Base-by-base conservation (phyloP, 1,140 invertebrate genomes). In the Hetaerina americana region DNA sequence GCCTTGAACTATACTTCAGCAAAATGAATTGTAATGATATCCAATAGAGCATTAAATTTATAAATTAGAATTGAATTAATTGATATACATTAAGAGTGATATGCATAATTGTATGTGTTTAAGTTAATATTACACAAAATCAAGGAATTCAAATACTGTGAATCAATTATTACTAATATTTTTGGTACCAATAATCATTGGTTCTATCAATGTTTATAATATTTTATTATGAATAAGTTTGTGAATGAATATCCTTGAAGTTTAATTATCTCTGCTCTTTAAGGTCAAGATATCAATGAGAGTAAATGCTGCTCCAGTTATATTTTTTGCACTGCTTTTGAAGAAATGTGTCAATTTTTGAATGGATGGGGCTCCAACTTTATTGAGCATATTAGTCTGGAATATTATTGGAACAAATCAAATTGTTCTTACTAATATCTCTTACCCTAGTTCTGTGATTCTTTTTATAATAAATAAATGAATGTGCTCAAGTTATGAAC, bases 401-500 rank as follows among this genome's bases (percentile, higher is more conserved):
- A n/a, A 57, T 5, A 57, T 18, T 57, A 57, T 57, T 57, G 40
- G 40, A 57, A 57, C 3, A n/a, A n/a, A 5, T 57, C 15, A 18
- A n/a, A 57, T 57, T 57, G 40, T 57, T 57, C 40, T n/a, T n/a
- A 57, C 40, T 57, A 18, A n/a, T 57, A 57, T 57, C n/a, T n/a
- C 40, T 57, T 57, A 57, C 2, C 40, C 40, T 57, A 57, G 40
- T 57, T 57, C 40, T 57, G 40, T 57, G 40, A 57, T 57, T 57
- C 40, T 57, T 57, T 57, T 57, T 57, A 57, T 57, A 57, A 57
- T 57, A 57, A 57, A 57, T 57, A 57, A 57, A 57, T 57, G n/a
- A n/a, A n/a, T n/a, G 40, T 57, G 40, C 40, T 57, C 40, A 57
- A 57, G 22, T 57, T 57, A 57, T 1, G 22, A 18, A 1, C 40